Percentiles rank a stretch among this genome's conserved stretches.
Conservation (phyloP, 2,797 vertebrate genomes). For the Morus bassanus region DNA sequence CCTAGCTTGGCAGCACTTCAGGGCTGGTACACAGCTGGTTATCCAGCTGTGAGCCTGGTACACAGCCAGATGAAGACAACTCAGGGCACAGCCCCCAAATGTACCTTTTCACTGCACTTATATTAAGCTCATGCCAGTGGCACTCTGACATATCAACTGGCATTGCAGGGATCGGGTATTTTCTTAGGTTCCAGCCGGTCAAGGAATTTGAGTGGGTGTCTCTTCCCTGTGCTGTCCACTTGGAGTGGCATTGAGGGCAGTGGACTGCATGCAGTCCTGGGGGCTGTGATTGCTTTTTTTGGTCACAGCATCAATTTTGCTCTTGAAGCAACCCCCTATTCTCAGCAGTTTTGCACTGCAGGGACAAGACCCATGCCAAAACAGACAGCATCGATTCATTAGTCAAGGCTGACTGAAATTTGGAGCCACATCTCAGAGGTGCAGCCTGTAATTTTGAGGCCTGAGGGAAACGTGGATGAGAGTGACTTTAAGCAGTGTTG, state of each 20-base stretch:
- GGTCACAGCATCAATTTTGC: background rate
- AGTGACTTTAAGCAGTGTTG: background rate
- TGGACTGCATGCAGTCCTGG: background rate
- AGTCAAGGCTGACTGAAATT: background rate
- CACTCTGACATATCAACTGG: rapidly evolving
- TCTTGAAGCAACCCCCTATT: background rate
- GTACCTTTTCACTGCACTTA: background rate
- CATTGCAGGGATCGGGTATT: background rate
- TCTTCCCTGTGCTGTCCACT: background rate
- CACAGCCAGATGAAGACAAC: background rate
- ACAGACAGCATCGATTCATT: background rate
- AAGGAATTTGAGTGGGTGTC: background rate
- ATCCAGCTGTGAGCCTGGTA: constrained; percentile 41
- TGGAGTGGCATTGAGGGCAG: background rate
- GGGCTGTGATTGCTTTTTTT: background rate
- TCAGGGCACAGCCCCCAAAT: background rate
- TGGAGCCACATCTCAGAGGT: rapidly evolving
- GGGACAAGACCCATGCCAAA: background rate
- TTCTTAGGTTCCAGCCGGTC: background rate
- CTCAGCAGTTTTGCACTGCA: background rate
- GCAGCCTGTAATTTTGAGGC: background rate
- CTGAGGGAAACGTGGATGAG: background rate
- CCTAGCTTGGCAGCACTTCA: background rate
- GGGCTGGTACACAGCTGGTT: constrained; percentile 39
- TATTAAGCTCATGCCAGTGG: background rate